Conservation (phyloP, 1,140 invertebrate genomes). For the Triops cancriformis region DNA sequence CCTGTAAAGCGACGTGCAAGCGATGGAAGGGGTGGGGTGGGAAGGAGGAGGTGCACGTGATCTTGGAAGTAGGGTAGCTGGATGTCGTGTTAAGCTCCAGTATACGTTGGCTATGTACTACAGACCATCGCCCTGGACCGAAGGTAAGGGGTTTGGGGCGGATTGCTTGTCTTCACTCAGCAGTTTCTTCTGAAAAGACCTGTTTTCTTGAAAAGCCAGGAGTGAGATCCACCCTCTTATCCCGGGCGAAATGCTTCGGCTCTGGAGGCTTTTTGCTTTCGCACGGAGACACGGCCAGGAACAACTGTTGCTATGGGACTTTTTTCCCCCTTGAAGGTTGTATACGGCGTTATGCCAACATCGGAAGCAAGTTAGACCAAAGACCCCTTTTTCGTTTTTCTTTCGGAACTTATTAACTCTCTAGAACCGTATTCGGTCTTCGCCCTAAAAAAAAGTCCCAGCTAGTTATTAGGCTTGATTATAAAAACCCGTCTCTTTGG, state of each 20-base stretch:
- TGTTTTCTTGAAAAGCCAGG: slow-evolving; percentile 6
- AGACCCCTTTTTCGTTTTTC: background rate
- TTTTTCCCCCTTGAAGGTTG: background rate
- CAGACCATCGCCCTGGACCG: background rate
- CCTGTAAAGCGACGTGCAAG: too few relatives aligned
- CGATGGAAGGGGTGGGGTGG: too few relatives aligned
- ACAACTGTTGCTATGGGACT: slow-evolving; percentile 13
- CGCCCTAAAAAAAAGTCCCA: background rate
- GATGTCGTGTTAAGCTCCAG: too few relatives aligned
- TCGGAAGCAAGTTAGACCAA: background rate
- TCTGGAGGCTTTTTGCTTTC: background rate
- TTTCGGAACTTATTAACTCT: background rate
- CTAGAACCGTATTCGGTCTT: background rate
- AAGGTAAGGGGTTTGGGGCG: background rate
- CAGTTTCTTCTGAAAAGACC: background rate
- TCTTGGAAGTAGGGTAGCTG: too few relatives aligned
- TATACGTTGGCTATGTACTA: background rate
- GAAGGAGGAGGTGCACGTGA: too few relatives aligned
- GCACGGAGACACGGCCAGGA: background rate
- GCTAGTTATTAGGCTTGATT: background rate
- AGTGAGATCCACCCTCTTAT: background rate
- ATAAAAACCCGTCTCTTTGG: background rate
- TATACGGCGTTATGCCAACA: background rate
- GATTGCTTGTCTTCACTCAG: too few relatives aligned
- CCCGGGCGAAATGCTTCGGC: background rate